Percentiles rank a stretch among this genome's conserved stretches.
These are phyloP conservation scores for Lepisosteus osseus DNA, from an alignment of 2,113 vertebrate genomes.

Conservation along the genomic window DNA sequence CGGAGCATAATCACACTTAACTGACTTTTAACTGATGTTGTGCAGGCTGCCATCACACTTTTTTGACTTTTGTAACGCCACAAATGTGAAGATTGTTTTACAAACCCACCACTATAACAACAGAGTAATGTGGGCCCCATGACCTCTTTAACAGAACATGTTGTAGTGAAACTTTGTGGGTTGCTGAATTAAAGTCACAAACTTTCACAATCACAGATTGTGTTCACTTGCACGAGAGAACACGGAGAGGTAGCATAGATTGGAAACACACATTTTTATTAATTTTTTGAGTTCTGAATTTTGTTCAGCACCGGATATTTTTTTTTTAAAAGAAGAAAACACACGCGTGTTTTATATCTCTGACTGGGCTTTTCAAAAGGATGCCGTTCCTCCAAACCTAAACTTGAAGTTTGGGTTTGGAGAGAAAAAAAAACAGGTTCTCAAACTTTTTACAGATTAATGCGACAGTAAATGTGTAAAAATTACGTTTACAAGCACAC, in stretches of 20 bases:
- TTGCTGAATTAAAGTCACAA: background rate
- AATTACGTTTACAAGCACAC: constrained; percentile 37
- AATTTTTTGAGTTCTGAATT: background rate
- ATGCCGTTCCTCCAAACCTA: constrained; percentile 35
- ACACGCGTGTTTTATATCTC: constrained; percentile 35
- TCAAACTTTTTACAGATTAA: constrained; percentile 30
- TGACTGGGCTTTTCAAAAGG: constrained; percentile 31
- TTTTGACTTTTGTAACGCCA: too few species aligned
- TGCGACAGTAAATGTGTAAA: constrained; percentile 30
- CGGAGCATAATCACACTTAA: background rate
- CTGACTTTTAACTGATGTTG: too few species aligned
- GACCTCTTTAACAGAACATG: too few species aligned
- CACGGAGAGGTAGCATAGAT: background rate
- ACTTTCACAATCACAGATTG: background rate
- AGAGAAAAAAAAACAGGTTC: constrained; percentile 29
- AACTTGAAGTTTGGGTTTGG: constrained; percentile 25
- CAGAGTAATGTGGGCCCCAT: too few species aligned
- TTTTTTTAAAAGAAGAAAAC: constrained; percentile 10
- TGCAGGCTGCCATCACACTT: too few species aligned
- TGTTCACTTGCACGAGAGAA: background rate
- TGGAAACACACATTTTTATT: background rate
- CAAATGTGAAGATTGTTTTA: too few species aligned
- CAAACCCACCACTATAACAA: too few species aligned
- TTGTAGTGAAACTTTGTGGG: too few species aligned
- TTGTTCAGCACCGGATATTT: constrained; percentile 23